A percentile compares a stretch with the other conserved stretches of the same genome.
Evolutionary conservation across 1,140 invertebrate species (phyloP).

Genomic region (Macrobrachium rosenbergii): DNA sequence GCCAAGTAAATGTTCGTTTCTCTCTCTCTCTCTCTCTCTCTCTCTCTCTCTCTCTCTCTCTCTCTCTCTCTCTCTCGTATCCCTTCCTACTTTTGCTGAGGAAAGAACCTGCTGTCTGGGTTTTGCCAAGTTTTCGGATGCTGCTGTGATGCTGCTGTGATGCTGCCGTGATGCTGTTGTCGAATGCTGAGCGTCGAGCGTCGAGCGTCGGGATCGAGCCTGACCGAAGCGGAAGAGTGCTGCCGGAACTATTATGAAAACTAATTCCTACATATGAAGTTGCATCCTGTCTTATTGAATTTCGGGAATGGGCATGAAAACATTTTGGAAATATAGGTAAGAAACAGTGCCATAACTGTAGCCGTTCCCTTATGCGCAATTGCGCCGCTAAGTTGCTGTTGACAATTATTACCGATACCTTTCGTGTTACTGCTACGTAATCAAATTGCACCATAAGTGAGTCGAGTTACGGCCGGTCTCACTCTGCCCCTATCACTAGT

Average conservation of each 20-base stretch:
- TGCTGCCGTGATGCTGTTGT: neutral
- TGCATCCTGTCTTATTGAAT: constrained; percentile 56
- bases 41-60: neutral
- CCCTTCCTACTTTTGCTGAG: neutral
- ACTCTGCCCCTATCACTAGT: neutral
- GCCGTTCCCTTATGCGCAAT: constrained; percentile 41
- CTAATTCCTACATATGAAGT: constrained; percentile 36
- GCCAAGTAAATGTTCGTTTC: no score
- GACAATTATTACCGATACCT: constrained; percentile 55
- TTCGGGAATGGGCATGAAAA: constrained; percentile 54
- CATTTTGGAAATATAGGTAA: constrained; percentile 52
- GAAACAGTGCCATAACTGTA: constrained; percentile 38
- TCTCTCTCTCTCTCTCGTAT: neutral
- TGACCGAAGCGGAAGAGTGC: neutral
- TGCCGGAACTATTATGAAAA: neutral
- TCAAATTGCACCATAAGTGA: constrained; percentile 51
- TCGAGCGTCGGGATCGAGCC: neutral
- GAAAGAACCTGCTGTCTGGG: neutral
- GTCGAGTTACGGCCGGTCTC: constrained; percentile 21
- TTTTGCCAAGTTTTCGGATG: no score
- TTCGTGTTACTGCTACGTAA: constrained; percentile 42
- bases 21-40: constrained; percentile 20
- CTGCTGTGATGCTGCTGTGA: no score
- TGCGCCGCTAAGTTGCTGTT: constrained; percentile 28
- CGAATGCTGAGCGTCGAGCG: no score